Conservation (phyloP, 2,113 vertebrate species). For the Aramus guarauna region DNA sequence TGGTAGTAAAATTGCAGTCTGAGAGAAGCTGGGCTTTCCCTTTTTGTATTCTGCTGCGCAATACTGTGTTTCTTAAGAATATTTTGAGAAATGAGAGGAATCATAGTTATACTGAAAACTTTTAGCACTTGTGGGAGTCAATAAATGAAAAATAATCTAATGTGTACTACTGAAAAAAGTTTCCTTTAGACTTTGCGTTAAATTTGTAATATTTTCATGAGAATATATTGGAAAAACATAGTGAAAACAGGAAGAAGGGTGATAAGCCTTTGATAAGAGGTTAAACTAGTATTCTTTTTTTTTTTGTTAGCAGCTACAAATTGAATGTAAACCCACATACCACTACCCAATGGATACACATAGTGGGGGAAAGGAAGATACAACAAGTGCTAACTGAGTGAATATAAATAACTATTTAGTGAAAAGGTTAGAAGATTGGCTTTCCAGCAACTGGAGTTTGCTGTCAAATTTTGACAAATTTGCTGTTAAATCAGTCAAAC, state of each 20-base stretch:
- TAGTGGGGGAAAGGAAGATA: rapidly evolving
- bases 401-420: background rate
- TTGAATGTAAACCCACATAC: background rate
- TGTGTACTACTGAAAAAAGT: background rate
- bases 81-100: background rate
- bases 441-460: background rate
- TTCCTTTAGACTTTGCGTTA: background rate
- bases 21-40: background rate
- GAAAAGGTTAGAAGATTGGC: background rate
- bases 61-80: background rate
- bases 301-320: background rate
- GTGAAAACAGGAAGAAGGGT: background rate
- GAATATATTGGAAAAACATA: background rate
- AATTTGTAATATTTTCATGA: background rate
- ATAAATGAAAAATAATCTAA: background rate
- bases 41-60: background rate
- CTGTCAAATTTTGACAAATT: background rate
- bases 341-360: background rate
- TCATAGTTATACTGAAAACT: background rate
- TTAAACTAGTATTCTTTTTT: background rate
- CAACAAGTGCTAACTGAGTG: background rate
- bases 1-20: background rate
- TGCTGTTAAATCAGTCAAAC: background rate
- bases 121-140: background rate
- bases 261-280: background rate